phyloP scores from a whole-genome alignment of 1,140 invertebrate species.

The Cylas formicarius region DNA sequence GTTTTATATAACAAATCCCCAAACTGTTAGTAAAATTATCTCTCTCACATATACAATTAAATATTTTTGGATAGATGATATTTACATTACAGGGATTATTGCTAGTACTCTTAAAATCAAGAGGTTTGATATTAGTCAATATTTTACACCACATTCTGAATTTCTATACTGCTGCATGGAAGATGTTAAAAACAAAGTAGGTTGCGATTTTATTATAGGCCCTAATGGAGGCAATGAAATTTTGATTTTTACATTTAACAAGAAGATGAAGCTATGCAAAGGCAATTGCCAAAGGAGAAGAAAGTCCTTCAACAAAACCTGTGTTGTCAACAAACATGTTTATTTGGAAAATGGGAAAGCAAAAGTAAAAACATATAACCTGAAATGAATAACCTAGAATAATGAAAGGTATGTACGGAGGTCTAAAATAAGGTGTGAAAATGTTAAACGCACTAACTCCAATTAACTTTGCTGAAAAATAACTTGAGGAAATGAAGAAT shows the following conservation, averaged over 20 bases:
- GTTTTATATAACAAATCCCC: slow-evolving; percentile 67
- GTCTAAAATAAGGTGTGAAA: no score
- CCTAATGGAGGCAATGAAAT: slow-evolving; percentile 64
- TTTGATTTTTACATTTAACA: slow-evolving; percentile 57
- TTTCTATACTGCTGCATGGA: slow-evolving; percentile 67
- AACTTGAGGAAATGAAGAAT: no score
- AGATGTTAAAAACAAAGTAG: slow-evolving; percentile 48
- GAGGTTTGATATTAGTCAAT: slow-evolving; percentile 52
- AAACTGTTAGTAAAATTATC: slow-evolving; percentile 49
- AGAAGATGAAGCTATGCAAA: slow-evolving; percentile 39
- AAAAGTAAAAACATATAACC: slow-evolving; percentile 20
- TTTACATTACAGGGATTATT: slow-evolving; percentile 70
- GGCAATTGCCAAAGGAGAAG: slow-evolving; percentile 46
- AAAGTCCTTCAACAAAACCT: slow-evolving; percentile 48
- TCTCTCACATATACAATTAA: slow-evolving; percentile 40
- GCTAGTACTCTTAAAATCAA: slow-evolving; percentile 51
- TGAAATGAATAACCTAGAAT: slow-evolving; percentile 14
- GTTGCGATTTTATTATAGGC: slow-evolving; percentile 62
- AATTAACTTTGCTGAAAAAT: no score
- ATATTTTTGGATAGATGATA: slow-evolving; percentile 84
- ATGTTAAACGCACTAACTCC: no score
- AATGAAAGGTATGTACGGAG: not conserved
- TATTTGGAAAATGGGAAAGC: slow-evolving; percentile 29
- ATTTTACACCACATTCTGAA: slow-evolving; percentile 63
- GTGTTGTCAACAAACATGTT: slow-evolving; percentile 47